phyloP scores from a whole-genome alignment of 1,140 invertebrate genomes.

The Diuraphis noxia region DNA sequence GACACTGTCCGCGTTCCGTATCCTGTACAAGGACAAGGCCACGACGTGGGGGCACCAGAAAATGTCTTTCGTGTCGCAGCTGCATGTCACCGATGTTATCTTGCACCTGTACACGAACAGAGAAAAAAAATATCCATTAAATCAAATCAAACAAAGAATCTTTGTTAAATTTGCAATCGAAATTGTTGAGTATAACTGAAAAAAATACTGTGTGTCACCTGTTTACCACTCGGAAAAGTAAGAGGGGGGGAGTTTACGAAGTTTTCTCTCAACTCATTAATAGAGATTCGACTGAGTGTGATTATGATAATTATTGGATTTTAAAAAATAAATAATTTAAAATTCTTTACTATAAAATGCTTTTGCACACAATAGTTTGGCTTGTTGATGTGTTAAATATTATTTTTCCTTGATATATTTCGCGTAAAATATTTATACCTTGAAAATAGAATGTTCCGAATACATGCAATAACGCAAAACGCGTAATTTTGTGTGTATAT shows the following conservation, averaged over 20 bases:
- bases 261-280: neutral
- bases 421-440: neutral
- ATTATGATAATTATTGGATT: neutral
- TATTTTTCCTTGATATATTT: neutral
- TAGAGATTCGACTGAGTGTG: neutral
- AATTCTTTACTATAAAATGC: neutral
- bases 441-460: neutral
- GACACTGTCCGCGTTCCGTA: slow-evolving; percentile 79
- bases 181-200: neutral
- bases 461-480: neutral
- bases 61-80: slow-evolving; percentile 81
- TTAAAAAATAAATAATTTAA: neutral
- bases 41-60: slow-evolving; percentile 94
- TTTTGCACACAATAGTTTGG: neutral
- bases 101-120: slow-evolving; percentile 69
- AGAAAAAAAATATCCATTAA: slow-evolving; percentile 54
- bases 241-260: neutral
- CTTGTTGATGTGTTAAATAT: neutral
- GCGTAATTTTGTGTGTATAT: neutral
- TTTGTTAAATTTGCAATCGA: neutral
- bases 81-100: slow-evolving; percentile 88
- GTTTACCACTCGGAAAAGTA: neutral
- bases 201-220: too few relatives aligned
- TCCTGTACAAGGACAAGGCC: slow-evolving; percentile 83
- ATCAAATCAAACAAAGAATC: slow-evolving; percentile 1